Conservation (phyloP, 2,797 vertebrate genomes). For the Neostethus bicornis region DNA sequence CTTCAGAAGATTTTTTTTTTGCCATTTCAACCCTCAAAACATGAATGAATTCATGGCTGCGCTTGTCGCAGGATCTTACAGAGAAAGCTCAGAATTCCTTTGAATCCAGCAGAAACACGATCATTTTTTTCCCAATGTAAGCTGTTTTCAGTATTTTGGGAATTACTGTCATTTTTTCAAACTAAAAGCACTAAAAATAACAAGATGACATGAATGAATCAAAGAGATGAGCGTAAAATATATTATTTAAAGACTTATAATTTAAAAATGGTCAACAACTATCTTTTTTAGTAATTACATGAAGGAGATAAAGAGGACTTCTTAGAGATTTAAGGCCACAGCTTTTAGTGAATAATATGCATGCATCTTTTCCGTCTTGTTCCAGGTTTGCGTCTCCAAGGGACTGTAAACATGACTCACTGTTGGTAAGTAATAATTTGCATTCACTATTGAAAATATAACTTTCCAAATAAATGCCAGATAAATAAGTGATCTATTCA, state of each 20-base stretch:
- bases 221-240: background rate
- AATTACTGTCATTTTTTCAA: constrained; percentile 1
- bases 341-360: too few species aligned
- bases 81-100: constrained; percentile 7
- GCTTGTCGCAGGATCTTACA: constrained; percentile 12
- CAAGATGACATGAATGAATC: background rate
- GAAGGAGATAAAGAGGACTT: too few species aligned
- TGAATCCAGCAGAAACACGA: constrained; percentile 15
- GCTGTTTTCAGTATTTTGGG: constrained; percentile 1
- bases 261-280: constrained; percentile 3
- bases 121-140: constrained; percentile 4
- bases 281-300: background rate
- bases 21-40: constrained; percentile 19
- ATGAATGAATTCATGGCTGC: constrained; percentile 49
- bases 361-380: too few species aligned
- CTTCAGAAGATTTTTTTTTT: constrained; percentile 26
- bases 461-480: too few species aligned
- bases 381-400: too few species aligned
- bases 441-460: too few species aligned
- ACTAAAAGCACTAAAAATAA: background rate
- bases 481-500: too few species aligned
- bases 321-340: too few species aligned
- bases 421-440: too few species aligned
- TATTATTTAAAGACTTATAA: constrained; percentile 2
- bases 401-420: too few species aligned